Evolutionary conservation across 2,113 vertebrate species (phyloP), one percentile per base, ranked within the genome.

Genomic region (Leptosomus discolor): DNA sequence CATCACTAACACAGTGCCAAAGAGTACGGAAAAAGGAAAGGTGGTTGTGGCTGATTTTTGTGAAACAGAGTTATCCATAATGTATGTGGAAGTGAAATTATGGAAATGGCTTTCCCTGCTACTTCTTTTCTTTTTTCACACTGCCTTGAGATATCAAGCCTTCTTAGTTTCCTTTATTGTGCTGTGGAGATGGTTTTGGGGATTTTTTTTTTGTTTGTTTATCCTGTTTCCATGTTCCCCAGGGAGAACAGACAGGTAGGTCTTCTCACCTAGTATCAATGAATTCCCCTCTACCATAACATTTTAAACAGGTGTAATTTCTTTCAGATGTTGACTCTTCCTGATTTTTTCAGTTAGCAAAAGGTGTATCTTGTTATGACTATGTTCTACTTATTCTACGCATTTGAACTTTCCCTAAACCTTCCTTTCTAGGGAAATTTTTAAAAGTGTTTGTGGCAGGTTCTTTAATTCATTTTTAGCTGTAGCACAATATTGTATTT

Each of bases 401-500:
- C 54, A 74, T 43, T 73, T 94, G 69, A 96, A 95, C 70, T 96
- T 97, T 96, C 97, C 77, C 92, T 96, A 96, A 94, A 96, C 67
- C 56, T 90, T 74, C 43, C 94, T 97, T 97, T 80, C 69, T 50
- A 74, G 57, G 92, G 64, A 93, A 88, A 71, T 68, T 83, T 65
- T 90, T 60, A 5, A 27, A 97, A 86, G 91, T 36, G 39, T 64
- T 34, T 79, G 65, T 83, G 88, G 53, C 54, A 90, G 84, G 70
- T 93, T 78, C 88, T 92, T 96, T 88, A 98, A 97, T 94, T 97
- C 95, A 93, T 90, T 97, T 97, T 97, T 93, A 97, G 86, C 87
- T 94, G 91, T 83, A 94, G 69, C 53, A 96, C 84, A 97, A 92
- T 98, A 95, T 97, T 97, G 92, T 78, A 78, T 96, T 98, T 98